Percentiles rank a stretch among this genome's conserved stretches.
Conservation (phyloP, 2,113 vertebrate species). For the Elephantulus edwardii region DNA sequence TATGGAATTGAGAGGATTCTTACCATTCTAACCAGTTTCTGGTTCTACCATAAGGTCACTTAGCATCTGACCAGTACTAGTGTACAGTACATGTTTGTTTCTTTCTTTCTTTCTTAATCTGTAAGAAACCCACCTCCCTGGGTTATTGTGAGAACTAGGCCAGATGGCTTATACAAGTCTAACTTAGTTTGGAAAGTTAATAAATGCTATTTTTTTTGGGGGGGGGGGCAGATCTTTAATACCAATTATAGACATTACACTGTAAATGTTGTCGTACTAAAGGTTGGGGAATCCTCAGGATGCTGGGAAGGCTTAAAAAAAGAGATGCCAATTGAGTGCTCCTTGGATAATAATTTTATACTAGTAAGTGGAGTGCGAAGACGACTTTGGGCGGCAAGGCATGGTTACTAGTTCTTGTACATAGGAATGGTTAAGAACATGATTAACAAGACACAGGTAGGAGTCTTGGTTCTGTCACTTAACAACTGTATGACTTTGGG, state of each 20-base stretch:
- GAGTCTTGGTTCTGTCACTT: slow-evolving; percentile 11
- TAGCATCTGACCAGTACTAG: background rate
- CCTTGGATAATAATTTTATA: background rate
- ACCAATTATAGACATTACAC: background rate
- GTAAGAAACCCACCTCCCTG: background rate
- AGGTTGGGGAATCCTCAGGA: background rate
- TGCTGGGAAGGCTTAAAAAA: background rate
- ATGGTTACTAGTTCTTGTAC: background rate
- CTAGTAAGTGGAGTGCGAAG: background rate
- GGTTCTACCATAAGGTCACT: background rate
- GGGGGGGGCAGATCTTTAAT: background rate
- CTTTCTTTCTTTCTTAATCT: slow-evolving; percentile 22
- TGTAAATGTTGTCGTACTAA: background rate
- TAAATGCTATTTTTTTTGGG: background rate
- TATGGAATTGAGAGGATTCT: background rate
- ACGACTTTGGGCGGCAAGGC: no score
- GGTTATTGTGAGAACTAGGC: background rate
- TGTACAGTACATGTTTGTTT: background rate
- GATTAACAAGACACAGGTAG: background rate
- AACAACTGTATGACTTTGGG: background rate
- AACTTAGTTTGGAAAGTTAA: background rate
- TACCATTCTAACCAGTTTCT: background rate
- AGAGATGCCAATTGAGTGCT: background rate
- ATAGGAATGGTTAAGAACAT: background rate
- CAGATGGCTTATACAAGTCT: background rate